phyloP scores from a whole-genome alignment of 2,888 invertebrate species.

The Hybos culiciformis region DNA sequence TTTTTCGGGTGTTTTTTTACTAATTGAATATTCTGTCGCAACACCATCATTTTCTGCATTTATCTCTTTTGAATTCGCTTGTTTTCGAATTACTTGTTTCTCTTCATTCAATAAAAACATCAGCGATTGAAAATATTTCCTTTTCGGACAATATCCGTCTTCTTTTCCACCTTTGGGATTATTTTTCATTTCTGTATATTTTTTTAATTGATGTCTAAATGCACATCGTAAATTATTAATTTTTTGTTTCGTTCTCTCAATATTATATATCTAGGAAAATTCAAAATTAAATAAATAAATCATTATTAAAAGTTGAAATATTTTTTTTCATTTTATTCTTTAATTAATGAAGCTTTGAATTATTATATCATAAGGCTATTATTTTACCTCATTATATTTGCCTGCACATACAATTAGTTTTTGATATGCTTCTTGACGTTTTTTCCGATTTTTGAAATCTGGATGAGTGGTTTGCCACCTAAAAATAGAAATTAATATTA shows the following conservation, averaged over 20 bases:
- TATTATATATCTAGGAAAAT: constrained; percentile 33
- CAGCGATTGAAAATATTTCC: constrained; percentile 32
- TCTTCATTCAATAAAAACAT: constrained; percentile 35
- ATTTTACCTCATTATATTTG: constrained; percentile 35
- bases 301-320: too few relatives aligned
- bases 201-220: constrained; percentile 32
- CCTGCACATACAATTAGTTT: constrained; percentile 32
- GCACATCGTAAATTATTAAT: constrained; percentile 34
- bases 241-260: constrained; percentile 34
- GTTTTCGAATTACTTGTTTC: neutral
- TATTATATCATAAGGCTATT: too few relatives aligned
- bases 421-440: constrained; percentile 31
- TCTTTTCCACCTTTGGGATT: constrained; percentile 28
- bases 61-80: neutral
- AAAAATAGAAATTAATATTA: too few relatives aligned
- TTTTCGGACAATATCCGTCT: constrained; percentile 32
- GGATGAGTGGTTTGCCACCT: constrained; percentile 32
- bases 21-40: neutral
- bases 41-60: neutral
- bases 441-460: constrained; percentile 31
- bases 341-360: too few relatives aligned
- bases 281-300: too few relatives aligned
- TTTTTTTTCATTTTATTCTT: too few relatives aligned
- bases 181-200: constrained; percentile 31
- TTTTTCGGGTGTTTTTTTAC: too few relatives aligned